Evolutionary conservation across 1,140 invertebrate species (phyloP), one percentile per base, ranked within the genome.

Genomic region (Cyclargus thomasi): DNA sequence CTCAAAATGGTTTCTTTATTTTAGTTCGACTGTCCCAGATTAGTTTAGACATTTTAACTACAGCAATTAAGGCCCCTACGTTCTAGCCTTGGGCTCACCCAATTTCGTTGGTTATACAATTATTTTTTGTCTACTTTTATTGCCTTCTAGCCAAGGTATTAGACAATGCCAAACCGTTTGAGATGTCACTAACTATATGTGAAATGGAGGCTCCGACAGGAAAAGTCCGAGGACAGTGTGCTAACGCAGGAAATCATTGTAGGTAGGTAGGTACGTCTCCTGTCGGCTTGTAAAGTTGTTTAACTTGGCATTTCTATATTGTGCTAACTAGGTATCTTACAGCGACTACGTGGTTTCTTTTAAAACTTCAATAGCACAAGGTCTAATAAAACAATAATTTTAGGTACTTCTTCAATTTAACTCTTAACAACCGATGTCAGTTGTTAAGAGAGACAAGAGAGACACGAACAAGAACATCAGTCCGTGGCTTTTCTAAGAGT

Each of bases 171-270:
- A 59, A 21, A 20, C 3, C 20, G 20, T 59, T 59, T 4, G 55
- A 11, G 55, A 59, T 20, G 20, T 59, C 55, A 59, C 55, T 59
- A 59, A 59, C 55, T 11, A 59, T 20, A 21, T 59, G 55, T 59
- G 55, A 59, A 59, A 59, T 59, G 55, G 55, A 59, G 20, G 55
- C 20, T 59, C 39, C 10, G 55, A 20, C 55, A 59, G 55, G 55
- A 59, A 59, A 59, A 6, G 55, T 21, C 10, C 55, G 55, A 59
- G 55, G 55, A 59, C 20, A 59, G 18, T 47, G 10, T 47, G 39
- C 39, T 47, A 47, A 47, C 8, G 39, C 39, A 47, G 39, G 39
- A 47, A 14, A 47, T 47, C 14, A 47, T 47, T 47, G 39, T 4
- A 29, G 29, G 39, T 47, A 1, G 5, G 10, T n/a, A n/a, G n/a